Evolutionary conservation across 2,797 vertebrate species (phyloP).

Genomic region (Muscicapa striata): DNA sequence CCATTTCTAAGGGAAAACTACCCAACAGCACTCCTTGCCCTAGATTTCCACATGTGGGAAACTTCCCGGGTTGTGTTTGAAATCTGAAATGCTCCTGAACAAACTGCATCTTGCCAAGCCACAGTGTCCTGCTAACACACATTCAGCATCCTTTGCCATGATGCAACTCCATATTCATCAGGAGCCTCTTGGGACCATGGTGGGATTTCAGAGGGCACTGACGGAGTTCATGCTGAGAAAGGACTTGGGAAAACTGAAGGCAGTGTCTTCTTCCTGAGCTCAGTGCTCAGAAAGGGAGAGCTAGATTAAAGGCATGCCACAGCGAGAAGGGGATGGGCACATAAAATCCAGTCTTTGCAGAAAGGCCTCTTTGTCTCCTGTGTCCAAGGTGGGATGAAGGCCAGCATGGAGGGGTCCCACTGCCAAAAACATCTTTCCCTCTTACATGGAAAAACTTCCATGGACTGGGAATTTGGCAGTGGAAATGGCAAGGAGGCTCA

Average conservation of each 20-base stretch:
- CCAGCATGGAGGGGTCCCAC: fast-evolving
- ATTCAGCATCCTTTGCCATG: not conserved
- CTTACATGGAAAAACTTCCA: not conserved
- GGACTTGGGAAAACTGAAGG: not conserved
- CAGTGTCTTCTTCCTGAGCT: not conserved
- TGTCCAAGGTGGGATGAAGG: not conserved
- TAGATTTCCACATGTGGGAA: not conserved
- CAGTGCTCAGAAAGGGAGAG: not conserved
- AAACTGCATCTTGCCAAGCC: not conserved
- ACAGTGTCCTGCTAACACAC: not conserved
- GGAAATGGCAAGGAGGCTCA: fast-evolving
- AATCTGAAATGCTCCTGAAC: not conserved
- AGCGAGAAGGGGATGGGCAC: not conserved
- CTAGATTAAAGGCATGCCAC: not conserved
- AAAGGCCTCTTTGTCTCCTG: conserved; percentile 23
- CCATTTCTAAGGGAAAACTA: not conserved
- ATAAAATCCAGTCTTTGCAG: not conserved
- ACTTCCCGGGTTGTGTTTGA: not conserved
- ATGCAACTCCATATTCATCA: not conserved
- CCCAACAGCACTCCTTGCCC: not conserved
- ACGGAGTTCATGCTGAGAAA: not conserved
- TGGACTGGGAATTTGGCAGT: not conserved
- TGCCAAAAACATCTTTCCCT: not conserved
- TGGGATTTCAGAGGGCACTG: not conserved
- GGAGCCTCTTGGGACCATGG: not conserved